Evolutionary conservation across 2,113 vertebrate species (phyloP).

Genomic region (Genyomyrus donnyi): DNA sequence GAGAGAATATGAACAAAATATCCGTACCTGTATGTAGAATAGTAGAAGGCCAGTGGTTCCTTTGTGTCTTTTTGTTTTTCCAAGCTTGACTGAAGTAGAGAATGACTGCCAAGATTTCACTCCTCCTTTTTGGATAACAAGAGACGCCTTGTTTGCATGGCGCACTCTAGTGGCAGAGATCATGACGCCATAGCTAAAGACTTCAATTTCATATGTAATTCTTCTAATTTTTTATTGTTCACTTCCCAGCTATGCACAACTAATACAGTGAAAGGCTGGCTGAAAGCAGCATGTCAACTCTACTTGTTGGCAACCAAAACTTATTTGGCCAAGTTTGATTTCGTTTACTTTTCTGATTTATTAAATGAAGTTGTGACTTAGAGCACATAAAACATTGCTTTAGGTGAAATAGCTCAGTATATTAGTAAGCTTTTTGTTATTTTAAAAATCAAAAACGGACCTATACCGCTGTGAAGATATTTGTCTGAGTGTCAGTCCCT

Average conservation of each 20-base stretch:
- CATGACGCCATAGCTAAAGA: not conserved
- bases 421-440: not conserved
- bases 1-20: conserved; percentile 63
- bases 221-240: not conserved
- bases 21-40: not conserved
- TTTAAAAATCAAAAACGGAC: not conserved
- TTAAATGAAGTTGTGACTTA: not conserved
- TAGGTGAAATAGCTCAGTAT: not conserved
- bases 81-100: not conserved
- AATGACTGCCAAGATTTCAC: not conserved
- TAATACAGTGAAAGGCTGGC: not conserved
- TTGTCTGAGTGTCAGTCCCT: not conserved
- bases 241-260: not conserved
- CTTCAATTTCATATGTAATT: not conserved
- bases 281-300: not conserved
- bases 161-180: not conserved
- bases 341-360: not conserved
- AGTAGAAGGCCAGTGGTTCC: conserved; percentile 4
- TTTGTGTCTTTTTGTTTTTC: conserved; percentile 28
- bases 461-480: not conserved
- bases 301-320: not conserved
- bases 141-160: not conserved
- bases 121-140: not conserved
- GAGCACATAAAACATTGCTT: not conserved
- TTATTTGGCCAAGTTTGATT: not conserved